These are phyloP conservation scores for Thunnus thynnus DNA, from an alignment of 2,113 vertebrate genomes.

Conservation along the genomic window DNA sequence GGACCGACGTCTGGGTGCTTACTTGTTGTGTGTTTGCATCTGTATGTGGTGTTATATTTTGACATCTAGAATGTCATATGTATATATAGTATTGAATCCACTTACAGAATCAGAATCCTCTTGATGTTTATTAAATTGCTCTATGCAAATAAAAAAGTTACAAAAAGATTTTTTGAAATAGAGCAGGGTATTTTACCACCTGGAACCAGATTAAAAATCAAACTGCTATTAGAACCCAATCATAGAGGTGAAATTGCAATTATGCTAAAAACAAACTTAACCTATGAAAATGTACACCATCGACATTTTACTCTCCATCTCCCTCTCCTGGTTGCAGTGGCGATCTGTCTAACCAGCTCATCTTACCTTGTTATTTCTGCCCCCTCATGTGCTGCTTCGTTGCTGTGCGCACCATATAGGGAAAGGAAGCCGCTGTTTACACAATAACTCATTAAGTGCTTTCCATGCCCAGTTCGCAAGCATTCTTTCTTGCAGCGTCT, in stretches of 20 bases:
- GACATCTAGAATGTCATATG: too few relatives aligned
- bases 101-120: too few relatives aligned
- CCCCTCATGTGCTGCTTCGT: constrained; percentile 11
- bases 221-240: too few relatives aligned
- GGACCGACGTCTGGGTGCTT: neutral
- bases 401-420: constrained; percentile 47
- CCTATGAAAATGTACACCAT: neutral
- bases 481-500: constrained; percentile 17
- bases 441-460: constrained; percentile 21
- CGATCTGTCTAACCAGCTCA: constrained; percentile 17
- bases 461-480: constrained; percentile 24
- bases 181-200: too few relatives aligned
- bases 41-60: neutral
- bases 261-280: too few relatives aligned
- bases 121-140: too few relatives aligned
- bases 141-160: too few relatives aligned
- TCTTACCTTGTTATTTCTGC: constrained; percentile 45
- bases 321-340: constrained; percentile 63
- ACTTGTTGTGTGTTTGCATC: constrained; percentile 5
- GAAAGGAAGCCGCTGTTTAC: constrained; percentile 36
- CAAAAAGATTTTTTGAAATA: too few relatives aligned
- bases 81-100: too few relatives aligned
- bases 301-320: constrained; percentile 14
- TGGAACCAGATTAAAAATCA: too few relatives aligned
- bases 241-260: too few relatives aligned